phyloP scores from a whole-genome alignment of 2,888 invertebrate genomes.

The Arctia plantaginis region DNA sequence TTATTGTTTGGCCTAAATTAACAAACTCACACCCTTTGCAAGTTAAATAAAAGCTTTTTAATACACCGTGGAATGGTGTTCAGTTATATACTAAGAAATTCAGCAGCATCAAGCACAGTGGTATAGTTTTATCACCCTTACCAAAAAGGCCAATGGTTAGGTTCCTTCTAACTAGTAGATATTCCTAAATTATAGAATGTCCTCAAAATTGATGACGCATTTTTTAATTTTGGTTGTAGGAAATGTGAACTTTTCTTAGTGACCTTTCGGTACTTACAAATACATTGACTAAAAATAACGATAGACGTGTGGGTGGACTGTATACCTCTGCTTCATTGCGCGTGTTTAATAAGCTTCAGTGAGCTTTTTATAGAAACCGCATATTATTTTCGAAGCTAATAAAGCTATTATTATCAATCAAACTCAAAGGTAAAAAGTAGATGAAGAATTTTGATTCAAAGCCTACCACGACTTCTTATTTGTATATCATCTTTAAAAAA shows the following conservation, averaged over 20 bases:
- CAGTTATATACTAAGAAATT: no score
- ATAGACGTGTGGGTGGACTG: not conserved
- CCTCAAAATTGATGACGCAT: not conserved
- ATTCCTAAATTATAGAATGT: not conserved
- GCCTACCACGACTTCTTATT: not conserved
- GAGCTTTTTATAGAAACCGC: not conserved
- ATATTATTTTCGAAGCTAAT: not conserved
- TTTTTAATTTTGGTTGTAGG: not conserved
- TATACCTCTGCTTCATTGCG: constrained; percentile 6
- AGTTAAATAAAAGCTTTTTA: no score
- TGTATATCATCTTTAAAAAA: no score
- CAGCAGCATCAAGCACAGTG: no score
- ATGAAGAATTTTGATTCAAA: not conserved
- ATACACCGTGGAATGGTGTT: no score
- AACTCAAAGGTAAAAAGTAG: not conserved
- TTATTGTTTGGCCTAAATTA: no score
- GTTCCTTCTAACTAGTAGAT: not conserved
- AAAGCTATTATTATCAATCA: not conserved
- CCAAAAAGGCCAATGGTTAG: no score
- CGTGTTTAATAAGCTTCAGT: not conserved
- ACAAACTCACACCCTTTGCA: no score
- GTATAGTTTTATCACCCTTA: no score
- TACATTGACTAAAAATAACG: constrained; percentile 1
- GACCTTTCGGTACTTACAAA: constrained; percentile 1
- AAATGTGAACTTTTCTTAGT: not conserved